A percentile compares a stretch with the other conserved stretches of the same genome.
Evolutionary conservation across 2,888 invertebrate species (phyloP).

Genomic region (Parapristionchus giblindavisi): DNA sequence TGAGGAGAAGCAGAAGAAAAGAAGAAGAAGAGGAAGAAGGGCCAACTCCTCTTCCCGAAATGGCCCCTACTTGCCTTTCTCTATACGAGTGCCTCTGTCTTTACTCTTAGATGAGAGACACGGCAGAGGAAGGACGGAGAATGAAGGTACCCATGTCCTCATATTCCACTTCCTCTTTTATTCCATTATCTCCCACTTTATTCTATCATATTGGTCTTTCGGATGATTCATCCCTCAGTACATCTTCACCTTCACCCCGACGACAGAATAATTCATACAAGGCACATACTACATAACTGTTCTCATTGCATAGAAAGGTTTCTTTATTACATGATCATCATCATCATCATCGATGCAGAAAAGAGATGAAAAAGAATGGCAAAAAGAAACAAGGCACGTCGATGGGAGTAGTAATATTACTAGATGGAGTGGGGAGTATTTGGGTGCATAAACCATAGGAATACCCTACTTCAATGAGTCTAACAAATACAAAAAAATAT

Average conservation of each 20-base stretch:
- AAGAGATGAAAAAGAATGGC: no score
- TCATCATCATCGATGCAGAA: neutral
- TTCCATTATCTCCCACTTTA: neutral
- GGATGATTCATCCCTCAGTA: neutral
- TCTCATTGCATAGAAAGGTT: neutral
- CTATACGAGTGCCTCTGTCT: constrained; percentile 25
- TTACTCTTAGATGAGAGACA: neutral
- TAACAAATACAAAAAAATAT: no score
- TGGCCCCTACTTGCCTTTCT: constrained; percentile 23
- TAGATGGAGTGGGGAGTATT: no score
- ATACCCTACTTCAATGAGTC: no score
- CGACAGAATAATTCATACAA: neutral
- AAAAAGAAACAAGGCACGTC: no score
- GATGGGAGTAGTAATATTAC: no score
- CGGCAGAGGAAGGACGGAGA: no score
- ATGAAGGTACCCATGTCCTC: no score
- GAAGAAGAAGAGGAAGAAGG: constrained; percentile 27
- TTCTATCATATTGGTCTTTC: neutral
- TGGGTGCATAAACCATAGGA: no score
- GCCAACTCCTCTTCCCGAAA: constrained; percentile 33
- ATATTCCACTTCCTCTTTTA: neutral
- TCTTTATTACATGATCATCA: neutral
- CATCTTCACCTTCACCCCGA: neutral
- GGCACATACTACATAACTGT: neutral
- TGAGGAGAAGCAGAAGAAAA: constrained; percentile 27